Evolutionary conservation across 1,140 invertebrate species (phyloP).

Genomic region (Cephus cinctus): DNA sequence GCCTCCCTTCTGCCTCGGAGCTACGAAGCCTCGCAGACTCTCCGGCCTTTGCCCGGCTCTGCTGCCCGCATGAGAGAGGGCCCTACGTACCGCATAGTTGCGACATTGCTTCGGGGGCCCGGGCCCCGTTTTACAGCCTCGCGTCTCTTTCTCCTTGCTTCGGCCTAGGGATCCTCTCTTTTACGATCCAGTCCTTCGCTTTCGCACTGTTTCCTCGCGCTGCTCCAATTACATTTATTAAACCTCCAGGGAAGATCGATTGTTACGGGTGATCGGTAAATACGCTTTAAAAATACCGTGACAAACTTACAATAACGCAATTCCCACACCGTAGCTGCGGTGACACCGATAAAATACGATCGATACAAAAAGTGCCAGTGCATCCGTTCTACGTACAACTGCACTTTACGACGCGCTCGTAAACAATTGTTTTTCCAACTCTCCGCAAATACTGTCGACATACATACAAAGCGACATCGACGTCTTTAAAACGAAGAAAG

Average conservation of each 20-base stretch:
- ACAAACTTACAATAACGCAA: too few species aligned
- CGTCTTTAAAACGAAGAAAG: constrained; percentile 1
- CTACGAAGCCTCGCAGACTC: constrained; percentile 21
- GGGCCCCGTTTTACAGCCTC: constrained; percentile 31
- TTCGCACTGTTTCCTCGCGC: background rate
- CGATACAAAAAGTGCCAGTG: too few species aligned
- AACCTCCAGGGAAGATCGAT: too few species aligned
- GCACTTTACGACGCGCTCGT: too few species aligned
- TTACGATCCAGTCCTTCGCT: background rate
- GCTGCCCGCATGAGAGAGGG: constrained; percentile 11
- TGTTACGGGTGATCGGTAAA: too few species aligned
- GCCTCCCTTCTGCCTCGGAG: constrained; percentile 16
- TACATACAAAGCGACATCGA: too few species aligned
- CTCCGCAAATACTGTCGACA: too few species aligned
- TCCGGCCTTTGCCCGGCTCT: constrained; percentile 13
- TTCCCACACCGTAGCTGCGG: too few species aligned
- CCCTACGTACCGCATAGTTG: constrained; percentile 36
- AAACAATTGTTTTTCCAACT: too few species aligned
- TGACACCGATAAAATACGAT: too few species aligned
- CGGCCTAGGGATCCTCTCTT: background rate
- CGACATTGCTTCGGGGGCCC: constrained; percentile 27
- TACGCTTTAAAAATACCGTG: too few species aligned
- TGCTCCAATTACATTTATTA: background rate
- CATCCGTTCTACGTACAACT: too few species aligned
- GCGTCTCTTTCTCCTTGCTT: constrained; percentile 20